Evolutionary conservation across 1,140 invertebrate species (phyloP), one percentile per base, ranked within the genome.

Genomic region (Listronotus bonariensis): DNA sequence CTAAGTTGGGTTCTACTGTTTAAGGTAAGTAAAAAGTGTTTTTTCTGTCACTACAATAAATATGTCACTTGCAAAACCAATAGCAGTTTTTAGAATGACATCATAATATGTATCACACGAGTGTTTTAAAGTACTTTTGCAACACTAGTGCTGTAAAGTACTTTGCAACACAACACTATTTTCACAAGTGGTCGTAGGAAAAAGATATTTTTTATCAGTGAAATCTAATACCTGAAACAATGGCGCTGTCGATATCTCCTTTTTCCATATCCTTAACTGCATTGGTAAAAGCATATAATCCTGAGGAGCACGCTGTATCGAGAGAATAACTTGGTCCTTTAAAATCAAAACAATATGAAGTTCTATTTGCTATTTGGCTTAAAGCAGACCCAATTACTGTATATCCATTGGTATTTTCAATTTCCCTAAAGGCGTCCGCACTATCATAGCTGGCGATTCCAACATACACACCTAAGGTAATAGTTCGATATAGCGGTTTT

Each of bases 271-370:
- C 85, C 15, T 64, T 20, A 76, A 90, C 74, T 15, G 91, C 92
- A 65, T 90, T 84, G 66, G 88, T 82, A 67, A 92, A 74, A 1
- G 88, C 91, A 59, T 87, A 82, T 48, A 92, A 69, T 42, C 87
- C 86, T 14, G 90, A 92, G 0, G 90, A 92, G 75, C 92, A 94
- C 0, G 92, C 91, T 12, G 91, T 92, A 74, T 94, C 91, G 1
- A 92, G 72, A 0, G 87, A 82, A 71, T 85, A 90, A 76, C 88
- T 91, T 0, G 91, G 92, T 15, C 91, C 90, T 77, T 81, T 81
- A 45, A 84, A 80, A 67, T 87, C 85, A 75, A 87, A 86, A 62
- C 81, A 81, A 73, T 78, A 87, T 1, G 69, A 68, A 64, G 85
- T 32, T 83, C 75, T 82, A 86, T 88, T 8, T 80, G 80, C 1